phyloP scores from a whole-genome alignment of 2,888 invertebrate species.

The Yponomeuta evonymella region DNA sequence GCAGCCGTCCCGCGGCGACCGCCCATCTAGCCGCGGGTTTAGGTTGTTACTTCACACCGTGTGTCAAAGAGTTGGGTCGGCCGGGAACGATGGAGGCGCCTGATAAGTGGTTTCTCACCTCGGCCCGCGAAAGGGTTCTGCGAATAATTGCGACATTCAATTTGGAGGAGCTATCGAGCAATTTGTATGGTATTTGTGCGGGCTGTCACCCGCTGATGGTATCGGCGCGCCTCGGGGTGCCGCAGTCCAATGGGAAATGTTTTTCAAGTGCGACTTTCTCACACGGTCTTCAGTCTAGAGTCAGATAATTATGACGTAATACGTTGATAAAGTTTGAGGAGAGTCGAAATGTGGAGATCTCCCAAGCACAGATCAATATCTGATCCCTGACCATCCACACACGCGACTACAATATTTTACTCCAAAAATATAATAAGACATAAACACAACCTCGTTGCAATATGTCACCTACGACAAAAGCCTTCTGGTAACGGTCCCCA shows the following conservation, averaged over 20 bases:
- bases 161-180: slow-evolving; percentile 71
- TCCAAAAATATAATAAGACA: slow-evolving; percentile 59
- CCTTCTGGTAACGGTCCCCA: slow-evolving; percentile 69
- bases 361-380: too few species aligned
- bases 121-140: slow-evolving; percentile 70
- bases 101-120: slow-evolving; percentile 74
- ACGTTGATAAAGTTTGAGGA: background rate
- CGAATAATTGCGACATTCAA: slow-evolving; percentile 76
- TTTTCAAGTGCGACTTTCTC: slow-evolving; percentile 59
- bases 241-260: slow-evolving; percentile 54
- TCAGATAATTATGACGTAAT: background rate
- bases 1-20: slow-evolving; percentile 52
- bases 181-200: slow-evolving; percentile 76
- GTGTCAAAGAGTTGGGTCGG: slow-evolving; percentile 64
- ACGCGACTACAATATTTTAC: too few species aligned
- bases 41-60: slow-evolving; percentile 61
- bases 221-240: slow-evolving; percentile 66
- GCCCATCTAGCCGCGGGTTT: slow-evolving; percentile 36
- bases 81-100: slow-evolving; percentile 44
- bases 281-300: slow-evolving; percentile 30
- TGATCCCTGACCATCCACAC: too few species aligned
- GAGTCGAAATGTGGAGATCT: background rate
- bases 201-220: slow-evolving; percentile 72
- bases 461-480: slow-evolving; percentile 66
- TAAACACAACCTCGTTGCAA: slow-evolving; percentile 68